Evolutionary conservation across 1,140 invertebrate species (phyloP).

Genomic region (Harpegnathos saltator): DNA sequence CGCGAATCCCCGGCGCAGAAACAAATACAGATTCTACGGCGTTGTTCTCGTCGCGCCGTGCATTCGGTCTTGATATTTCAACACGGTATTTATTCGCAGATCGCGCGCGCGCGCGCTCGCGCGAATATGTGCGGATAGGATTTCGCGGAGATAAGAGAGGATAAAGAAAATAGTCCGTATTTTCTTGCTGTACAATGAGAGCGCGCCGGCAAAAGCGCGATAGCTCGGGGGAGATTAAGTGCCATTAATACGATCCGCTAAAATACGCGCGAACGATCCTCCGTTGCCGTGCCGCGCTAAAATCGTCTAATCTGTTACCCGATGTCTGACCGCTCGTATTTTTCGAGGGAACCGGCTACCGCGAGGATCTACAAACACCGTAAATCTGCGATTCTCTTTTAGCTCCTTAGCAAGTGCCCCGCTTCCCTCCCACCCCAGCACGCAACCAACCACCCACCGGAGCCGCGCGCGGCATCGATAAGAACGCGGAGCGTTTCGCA

Average conservation of each 20-base stretch:
- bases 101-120: neutral
- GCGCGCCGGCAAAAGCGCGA: neutral
- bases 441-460: too few relatives aligned
- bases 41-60: neutral
- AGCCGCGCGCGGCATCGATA: constrained; percentile 44
- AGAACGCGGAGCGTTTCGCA: constrained; percentile 8
- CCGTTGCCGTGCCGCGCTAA: constrained; percentile 19
- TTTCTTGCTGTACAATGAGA: constrained; percentile 31
- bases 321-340: constrained; percentile 47
- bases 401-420: constrained; percentile 35
- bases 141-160: constrained; percentile 38
- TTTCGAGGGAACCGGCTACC: constrained; percentile 38
- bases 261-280: constrained; percentile 46
- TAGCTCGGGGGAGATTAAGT: constrained; percentile 53
- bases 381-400: constrained; percentile 66
- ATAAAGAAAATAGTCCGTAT: constrained; percentile 48
- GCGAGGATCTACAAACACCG: constrained; percentile 64
- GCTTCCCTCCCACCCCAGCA: too few relatives aligned
- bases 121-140: constrained; percentile 23
- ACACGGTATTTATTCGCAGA: too few relatives aligned
- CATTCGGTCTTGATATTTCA: constrained; percentile 12
- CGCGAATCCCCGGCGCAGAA: neutral
- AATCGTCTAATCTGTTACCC: constrained; percentile 60
- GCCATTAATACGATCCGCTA: constrained; percentile 42
- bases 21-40: neutral